Percentiles rank a stretch among this genome's conserved stretches.
Evolutionary conservation across 2,797 vertebrate species (phyloP).

Genomic region (Enoplosus armatus): DNA sequence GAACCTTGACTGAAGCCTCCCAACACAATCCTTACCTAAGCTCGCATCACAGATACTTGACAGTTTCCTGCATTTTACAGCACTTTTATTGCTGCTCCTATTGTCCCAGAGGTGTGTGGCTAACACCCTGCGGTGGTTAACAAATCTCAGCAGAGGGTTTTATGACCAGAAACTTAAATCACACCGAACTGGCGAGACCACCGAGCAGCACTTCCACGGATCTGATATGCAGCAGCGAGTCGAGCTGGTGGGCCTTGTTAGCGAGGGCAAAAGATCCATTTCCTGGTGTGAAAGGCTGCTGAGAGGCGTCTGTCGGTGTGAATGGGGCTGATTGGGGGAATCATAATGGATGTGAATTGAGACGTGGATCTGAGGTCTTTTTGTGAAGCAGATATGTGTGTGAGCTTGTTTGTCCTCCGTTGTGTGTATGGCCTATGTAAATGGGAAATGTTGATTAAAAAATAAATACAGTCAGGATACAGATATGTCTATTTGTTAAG

Average conservation of each 20-base stretch:
- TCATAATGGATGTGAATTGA: constrained; percentile 73
- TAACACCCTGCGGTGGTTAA: constrained; percentile 69
- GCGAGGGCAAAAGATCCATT: constrained; percentile 54
- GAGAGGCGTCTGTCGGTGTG: constrained; percentile 68
- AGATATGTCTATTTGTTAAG: background rate
- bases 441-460: constrained; percentile 19
- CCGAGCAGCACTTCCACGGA: constrained; percentile 34
- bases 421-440: constrained; percentile 4
- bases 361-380: constrained; percentile 50
- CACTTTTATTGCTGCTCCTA: constrained; percentile 66
- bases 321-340: constrained; percentile 55
- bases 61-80: constrained; percentile 75
- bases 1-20: constrained; percentile 22
- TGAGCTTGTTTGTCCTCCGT: constrained; percentile 40
- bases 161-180: constrained; percentile 68
- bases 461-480: constrained; percentile 6
- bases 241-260: constrained; percentile 63
- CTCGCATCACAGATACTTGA: constrained; percentile 57
- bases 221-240: constrained; percentile 45
- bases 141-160: constrained; percentile 66
- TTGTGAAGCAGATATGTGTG: constrained; percentile 43
- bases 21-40: constrained; percentile 18
- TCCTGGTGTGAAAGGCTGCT: constrained; percentile 68
- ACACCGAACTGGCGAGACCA: constrained; percentile 57
- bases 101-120: constrained; percentile 75